Evolutionary conservation across 2,113 vertebrate genomes (phyloP).

Genomic region (human (Homo sapiens)): DNA sequence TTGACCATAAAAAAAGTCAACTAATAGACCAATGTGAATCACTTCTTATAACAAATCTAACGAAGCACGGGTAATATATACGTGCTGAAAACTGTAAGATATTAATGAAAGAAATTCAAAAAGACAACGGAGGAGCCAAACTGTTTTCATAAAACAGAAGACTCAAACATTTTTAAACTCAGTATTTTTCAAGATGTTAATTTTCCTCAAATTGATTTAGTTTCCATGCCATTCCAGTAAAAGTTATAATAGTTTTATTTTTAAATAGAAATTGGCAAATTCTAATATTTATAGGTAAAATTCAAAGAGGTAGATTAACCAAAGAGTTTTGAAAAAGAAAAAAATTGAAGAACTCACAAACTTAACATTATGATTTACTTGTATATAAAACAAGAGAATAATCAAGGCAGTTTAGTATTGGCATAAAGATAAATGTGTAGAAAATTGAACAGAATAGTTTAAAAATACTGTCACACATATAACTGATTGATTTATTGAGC

Average conservation of each 20-base stretch:
- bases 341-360: neutral
- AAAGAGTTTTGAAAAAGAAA: neutral
- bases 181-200: neutral
- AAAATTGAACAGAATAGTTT: neutral
- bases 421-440: neutral
- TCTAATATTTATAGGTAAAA: neutral
- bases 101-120: neutral
- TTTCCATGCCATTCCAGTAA: neutral
- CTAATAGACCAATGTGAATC: neutral
- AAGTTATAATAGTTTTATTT: neutral
- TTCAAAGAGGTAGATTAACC: neutral
- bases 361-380: neutral
- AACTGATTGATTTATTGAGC: neutral
- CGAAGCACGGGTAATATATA: neutral
- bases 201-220: neutral
- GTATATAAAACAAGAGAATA: neutral
- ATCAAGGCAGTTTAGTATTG: neutral
- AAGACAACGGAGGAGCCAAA: neutral
- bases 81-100: neutral
- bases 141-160: neutral
- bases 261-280: neutral
- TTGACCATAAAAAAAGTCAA: neutral
- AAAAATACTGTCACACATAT: neutral
- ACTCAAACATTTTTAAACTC: neutral
- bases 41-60: neutral